phyloP scores from a whole-genome alignment of 2,888 invertebrate genomes.

The Coremacera marginata region DNA sequence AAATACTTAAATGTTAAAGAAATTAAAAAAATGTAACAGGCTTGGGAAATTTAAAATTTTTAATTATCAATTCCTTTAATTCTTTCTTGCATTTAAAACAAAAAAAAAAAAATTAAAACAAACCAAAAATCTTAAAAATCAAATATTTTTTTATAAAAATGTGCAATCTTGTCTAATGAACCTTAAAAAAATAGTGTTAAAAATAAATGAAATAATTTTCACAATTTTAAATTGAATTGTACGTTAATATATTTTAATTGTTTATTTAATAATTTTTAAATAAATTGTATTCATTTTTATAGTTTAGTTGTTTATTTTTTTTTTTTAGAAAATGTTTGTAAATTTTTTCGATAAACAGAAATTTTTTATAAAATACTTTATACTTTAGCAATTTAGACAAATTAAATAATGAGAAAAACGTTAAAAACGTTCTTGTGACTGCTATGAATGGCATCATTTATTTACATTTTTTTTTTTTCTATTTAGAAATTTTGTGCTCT shows the following conservation, averaged over 20 bases:
- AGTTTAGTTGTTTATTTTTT: constrained; percentile 18
- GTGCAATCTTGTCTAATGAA: constrained; percentile 35
- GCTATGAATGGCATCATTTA: background rate
- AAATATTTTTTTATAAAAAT: constrained; percentile 28
- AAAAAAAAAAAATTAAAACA: background rate
- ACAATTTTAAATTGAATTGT: constrained; percentile 28
- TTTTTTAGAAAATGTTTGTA: background rate
- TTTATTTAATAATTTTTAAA: constrained; percentile 25
- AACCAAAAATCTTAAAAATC: constrained; percentile 13
- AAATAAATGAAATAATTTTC: background rate
- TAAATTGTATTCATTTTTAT: constrained; percentile 25
- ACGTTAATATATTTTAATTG: constrained; percentile 31
- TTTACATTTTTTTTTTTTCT: background rate
- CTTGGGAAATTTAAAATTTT: background rate
- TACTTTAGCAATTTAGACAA: background rate
- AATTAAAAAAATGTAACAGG: background rate
- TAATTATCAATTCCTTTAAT: constrained; percentile 5
- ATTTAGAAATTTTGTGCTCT: background rate
- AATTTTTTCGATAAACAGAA: background rate
- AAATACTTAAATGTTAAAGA: background rate
- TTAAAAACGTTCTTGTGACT: constrained; percentile 16
- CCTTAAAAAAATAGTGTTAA: constrained; percentile 2
- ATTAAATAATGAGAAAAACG: constrained; percentile 4
- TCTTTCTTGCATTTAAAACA: constrained; percentile 14
- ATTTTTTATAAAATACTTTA: background rate